Percentiles rank a stretch among this genome's conserved stretches.
Evolutionary conservation across 2,888 invertebrate genomes (phyloP).

Genomic region (Lumbricus terrestris): DNA sequence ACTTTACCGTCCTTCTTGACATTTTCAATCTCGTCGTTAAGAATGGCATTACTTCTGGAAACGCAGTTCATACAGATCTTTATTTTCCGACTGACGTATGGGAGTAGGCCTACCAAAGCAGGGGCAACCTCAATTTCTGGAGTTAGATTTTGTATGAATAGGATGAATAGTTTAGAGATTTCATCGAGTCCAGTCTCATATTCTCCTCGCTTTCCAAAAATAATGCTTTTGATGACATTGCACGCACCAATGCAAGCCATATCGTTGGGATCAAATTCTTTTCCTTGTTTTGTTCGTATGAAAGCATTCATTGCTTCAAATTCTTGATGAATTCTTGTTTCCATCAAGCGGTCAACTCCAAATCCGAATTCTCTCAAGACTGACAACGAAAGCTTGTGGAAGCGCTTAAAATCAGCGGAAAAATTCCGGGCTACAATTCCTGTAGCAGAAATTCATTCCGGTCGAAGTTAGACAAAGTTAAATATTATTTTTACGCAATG

Average conservation of each 20-base stretch:
- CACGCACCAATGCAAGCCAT: background rate
- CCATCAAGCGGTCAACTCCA: conserved; percentile 13
- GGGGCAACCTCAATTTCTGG: background rate
- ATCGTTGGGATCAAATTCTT: background rate
- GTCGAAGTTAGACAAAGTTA: background rate
- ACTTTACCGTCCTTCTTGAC: background rate
- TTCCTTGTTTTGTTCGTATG: background rate
- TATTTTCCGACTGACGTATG: background rate
- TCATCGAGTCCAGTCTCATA: background rate
- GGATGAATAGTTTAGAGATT: background rate
- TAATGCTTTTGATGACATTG: conserved; percentile 18
- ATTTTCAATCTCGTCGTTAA: background rate
- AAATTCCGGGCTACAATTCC: background rate
- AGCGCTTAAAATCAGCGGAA: conserved; percentile 4
- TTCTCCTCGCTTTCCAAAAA: conserved; percentile 5
- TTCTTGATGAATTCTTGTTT: background rate
- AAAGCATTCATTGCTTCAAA: background rate
- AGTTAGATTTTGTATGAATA: background rate
- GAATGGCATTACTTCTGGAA: background rate
- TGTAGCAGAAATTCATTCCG: background rate
- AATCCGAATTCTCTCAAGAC: conserved; percentile 22
- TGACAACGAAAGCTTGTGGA: background rate
- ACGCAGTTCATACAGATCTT: background rate
- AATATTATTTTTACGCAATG: too few relatives aligned
- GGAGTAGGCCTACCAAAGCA: background rate